Evolutionary conservation across 2,888 invertebrate species (phyloP).

Genomic region (Slavum lentiscoides): DNA sequence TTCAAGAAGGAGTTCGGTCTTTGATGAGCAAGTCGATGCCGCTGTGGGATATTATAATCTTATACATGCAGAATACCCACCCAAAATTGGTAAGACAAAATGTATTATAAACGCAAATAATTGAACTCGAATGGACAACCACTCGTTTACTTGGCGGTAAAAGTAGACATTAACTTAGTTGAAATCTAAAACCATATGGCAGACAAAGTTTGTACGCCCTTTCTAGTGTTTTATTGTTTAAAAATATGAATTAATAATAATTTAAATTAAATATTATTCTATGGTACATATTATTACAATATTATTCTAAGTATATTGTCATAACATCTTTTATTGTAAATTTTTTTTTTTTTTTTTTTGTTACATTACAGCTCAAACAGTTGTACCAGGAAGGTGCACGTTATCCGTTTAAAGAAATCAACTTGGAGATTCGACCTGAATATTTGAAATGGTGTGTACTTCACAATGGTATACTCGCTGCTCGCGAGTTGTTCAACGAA

Average conservation of each 20-base stretch:
- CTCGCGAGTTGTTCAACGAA: constrained; percentile 30
- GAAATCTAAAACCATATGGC: too few relatives aligned
- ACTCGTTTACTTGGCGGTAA: neutral
- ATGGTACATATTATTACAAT: neutral
- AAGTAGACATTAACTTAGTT: neutral
- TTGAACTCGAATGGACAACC: neutral
- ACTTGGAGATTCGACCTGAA: neutral
- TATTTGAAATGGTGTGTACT: constrained; percentile 41
- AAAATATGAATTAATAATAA: too few relatives aligned
- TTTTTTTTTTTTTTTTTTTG: too few relatives aligned
- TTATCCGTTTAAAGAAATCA: constrained; percentile 13
- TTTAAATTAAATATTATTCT: neutral
- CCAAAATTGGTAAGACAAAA: constrained; percentile 37
- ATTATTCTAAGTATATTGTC: neutral
- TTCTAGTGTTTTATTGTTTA: too few relatives aligned
- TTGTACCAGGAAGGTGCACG: constrained; percentile 31
- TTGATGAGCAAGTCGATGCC: constrained; percentile 20
- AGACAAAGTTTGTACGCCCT: too few relatives aligned
- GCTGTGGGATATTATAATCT: constrained; percentile 35
- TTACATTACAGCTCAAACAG: constrained; percentile 16
- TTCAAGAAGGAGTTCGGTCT: constrained; percentile 28
- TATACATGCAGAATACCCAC: constrained; percentile 35
- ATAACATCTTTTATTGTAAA: too few relatives aligned
- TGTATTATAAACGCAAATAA: neutral
- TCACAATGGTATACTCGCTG: constrained; percentile 29